Conservation (phyloP, 2,113 vertebrate species). For the Gracilinanus agilis region DNA sequence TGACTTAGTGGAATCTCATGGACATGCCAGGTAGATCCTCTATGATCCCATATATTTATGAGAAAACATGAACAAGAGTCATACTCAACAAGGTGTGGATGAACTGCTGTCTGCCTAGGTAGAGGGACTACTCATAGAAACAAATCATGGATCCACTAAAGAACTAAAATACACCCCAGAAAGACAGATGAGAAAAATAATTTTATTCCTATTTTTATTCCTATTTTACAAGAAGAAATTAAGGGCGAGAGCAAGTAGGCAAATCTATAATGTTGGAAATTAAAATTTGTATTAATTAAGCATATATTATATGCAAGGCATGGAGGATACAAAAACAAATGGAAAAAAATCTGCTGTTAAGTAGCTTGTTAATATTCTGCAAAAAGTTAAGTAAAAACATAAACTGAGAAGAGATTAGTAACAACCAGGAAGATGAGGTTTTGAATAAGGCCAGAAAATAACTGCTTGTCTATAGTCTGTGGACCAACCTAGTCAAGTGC, state of each 20-base stretch:
- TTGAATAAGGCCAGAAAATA: background rate
- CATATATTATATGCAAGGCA: background rate
- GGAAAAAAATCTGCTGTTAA: background rate
- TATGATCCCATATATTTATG: no score
- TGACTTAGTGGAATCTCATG: no score
- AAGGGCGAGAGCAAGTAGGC: background rate
- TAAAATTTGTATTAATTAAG: background rate
- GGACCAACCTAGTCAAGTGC: background rate
- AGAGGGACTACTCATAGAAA: no score
- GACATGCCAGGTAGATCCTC: no score
- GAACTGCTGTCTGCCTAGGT: no score
- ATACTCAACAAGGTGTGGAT: no score
- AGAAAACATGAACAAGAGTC: no score
- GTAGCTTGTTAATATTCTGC: background rate
- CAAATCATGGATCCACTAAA: background rate
- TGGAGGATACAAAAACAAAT: background rate
- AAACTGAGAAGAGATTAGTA: background rate
- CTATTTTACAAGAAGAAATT: background rate
- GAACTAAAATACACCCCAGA: background rate
- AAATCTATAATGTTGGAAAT: background rate
- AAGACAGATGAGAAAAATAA: background rate
- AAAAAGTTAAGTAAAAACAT: background rate
- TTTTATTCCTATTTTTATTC: background rate
- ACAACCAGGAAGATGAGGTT: background rate
- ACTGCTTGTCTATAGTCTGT: background rate